Base-by-base conservation (phyloP, 2,113 vertebrate genomes). In the Nematolebias whitei region DNA sequence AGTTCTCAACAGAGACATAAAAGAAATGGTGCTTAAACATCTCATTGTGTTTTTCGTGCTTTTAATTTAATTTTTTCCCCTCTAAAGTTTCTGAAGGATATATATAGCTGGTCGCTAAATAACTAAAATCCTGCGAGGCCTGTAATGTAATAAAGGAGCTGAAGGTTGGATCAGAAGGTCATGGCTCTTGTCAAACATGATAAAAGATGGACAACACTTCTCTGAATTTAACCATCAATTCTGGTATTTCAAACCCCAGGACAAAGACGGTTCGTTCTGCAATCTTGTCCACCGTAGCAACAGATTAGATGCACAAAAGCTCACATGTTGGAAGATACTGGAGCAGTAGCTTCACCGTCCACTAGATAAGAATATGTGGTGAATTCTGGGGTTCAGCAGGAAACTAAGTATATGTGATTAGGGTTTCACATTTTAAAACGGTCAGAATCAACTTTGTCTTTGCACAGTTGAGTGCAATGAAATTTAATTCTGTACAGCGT, bases 1-100 rank as follows among this genome's bases (percentile, higher is more conserved):
- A 16, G 35, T 71, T 68, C n/a, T 62, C 18, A 51, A 22, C 41
- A 26, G 10, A 39, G 12, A n/a, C 38, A 52, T 26, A 20, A 48
- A 5, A 39, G 6, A 22, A 49, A 13, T 13, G 7, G 7, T 16
- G 20, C 44, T 70, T 68, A 26, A 24, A 48, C 8, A 32, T 55
- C 62, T 56, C 24, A 35, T 16, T 38, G 5, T 26, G 10, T 40
- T 22, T 56, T 69, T 53, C 16, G 51, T 66, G 14, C 49, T 50
- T 54, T 24, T 54, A 22, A 43, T 54, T 29, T 29, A 29, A 4
- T 29, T 40, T 23, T 41, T 18, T 3, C 43, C 8, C 1, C 29
- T 32, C 57, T 47, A 29, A 19, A 59, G 20, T 55, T 60, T 79
- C 11, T 66, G 1, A 51, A 67, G 60, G 22, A 15, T 73, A 35